phyloP scores from a whole-genome alignment of 2,888 invertebrate genomes.

The Orthonychiurus folsomi region DNA sequence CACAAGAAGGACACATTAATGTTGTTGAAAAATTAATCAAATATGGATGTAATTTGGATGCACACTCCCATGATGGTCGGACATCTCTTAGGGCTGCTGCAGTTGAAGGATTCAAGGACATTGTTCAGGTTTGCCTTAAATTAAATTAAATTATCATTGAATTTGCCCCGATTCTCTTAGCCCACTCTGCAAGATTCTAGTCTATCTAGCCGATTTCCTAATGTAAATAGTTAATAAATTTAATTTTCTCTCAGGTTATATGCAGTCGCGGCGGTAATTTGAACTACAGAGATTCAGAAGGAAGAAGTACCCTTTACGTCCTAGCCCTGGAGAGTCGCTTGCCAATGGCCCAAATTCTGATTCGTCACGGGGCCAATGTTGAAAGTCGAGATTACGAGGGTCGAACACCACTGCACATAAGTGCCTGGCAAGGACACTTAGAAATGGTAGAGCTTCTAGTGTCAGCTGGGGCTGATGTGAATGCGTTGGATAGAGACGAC shows the following conservation, averaged over 20 bases:
- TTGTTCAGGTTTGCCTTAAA: slow-evolving; percentile 36
- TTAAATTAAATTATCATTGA: not conserved
- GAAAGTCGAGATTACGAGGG: slow-evolving; percentile 86
- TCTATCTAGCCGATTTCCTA: too few species aligned
- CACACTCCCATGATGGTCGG: slow-evolving; percentile 81
- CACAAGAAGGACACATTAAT: slow-evolving; percentile 66
- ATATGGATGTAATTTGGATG: slow-evolving; percentile 70
- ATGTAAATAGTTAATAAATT: not conserved
- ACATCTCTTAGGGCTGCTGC: slow-evolving; percentile 57
- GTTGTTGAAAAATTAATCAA: slow-evolving; percentile 60
- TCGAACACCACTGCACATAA: slow-evolving; percentile 78
- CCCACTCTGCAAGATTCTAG: too few species aligned
- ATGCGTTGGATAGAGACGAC: slow-evolving; percentile 76
- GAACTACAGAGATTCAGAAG: slow-evolving; percentile 83
- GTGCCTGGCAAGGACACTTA: slow-evolving; percentile 87
- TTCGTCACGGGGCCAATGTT: slow-evolving; percentile 68
- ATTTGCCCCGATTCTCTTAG: too few species aligned
- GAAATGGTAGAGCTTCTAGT: slow-evolving; percentile 83
- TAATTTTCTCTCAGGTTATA: slow-evolving; percentile 48
- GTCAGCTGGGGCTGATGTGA: slow-evolving; percentile 73
- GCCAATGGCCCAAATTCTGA: slow-evolving; percentile 70
- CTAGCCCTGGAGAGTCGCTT: slow-evolving; percentile 77
- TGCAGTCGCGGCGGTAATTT: slow-evolving; percentile 68
- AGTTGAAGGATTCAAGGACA: slow-evolving; percentile 65
- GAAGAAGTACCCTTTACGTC: slow-evolving; percentile 82